Conservation (phyloP, 2,888 invertebrate species). For the Protonemura montana region DNA sequence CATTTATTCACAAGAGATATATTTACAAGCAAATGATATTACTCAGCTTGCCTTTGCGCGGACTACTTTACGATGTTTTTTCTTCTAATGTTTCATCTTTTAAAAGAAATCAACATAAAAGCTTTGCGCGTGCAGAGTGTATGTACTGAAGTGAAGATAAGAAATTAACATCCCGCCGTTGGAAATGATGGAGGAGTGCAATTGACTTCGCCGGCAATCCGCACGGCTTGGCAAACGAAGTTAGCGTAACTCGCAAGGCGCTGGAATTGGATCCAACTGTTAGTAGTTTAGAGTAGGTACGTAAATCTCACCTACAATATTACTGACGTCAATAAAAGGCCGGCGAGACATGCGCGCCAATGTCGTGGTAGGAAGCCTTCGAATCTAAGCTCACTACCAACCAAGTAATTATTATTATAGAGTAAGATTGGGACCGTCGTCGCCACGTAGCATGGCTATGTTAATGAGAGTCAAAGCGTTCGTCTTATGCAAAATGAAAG, state of each 20-base stretch:
- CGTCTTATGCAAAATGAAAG: not conserved
- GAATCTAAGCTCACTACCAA: not conserved
- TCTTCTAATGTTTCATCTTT: not conserved
- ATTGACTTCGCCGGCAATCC: too few species aligned
- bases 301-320: not conserved
- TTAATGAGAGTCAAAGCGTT: not conserved
- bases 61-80: not conserved
- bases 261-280: not conserved
- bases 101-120: not conserved
- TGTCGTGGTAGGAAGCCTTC: not conserved
- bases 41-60: not conserved
- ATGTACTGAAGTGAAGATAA: not conserved
- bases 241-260: not conserved
- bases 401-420: conserved; percentile 1
- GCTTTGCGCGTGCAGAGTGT: not conserved
- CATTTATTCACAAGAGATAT: not conserved
- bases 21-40: not conserved
- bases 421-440: not conserved
- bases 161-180: not conserved
- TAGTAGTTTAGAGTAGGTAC: not conserved
- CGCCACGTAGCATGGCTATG: not conserved
- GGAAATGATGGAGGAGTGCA: not conserved
- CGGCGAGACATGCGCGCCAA: not conserved
- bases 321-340: not conserved
- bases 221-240: too few species aligned